Base-by-base conservation (phyloP, 2,113 vertebrate genomes). In the Hemicordylus capensis region DNA sequence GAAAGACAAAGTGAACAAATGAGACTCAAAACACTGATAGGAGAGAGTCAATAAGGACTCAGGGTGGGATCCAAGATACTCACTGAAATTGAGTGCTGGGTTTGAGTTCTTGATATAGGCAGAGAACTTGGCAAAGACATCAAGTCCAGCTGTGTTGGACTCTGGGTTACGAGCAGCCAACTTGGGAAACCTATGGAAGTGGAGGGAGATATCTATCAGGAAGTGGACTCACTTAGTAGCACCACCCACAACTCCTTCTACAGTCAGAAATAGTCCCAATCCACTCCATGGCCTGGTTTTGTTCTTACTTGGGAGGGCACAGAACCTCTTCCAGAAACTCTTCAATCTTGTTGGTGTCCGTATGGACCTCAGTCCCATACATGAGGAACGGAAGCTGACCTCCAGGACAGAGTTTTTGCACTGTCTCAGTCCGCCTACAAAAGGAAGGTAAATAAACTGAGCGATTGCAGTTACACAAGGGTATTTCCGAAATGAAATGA, bases 301-400 rank as follows among this genome's bases (percentile, higher is more conserved):
- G 42, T 12, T 31, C 88, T 54, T 97, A 98, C 97, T 96, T 98
- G 9, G 98, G 98, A 80, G 98, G 98, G 89, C 92, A 92, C 73
- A 98, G 96, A 37, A 95, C 96, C 4, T 97, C 97, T 94, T 98
- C 98, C 92, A 98, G 94, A 92, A 98, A 98, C 91, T 98, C 98
- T 93, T 98, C 98, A 0, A 98, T 98, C 94, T 98, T 98, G 95
- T 98, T 98, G 91, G 97, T 98, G 94, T 98, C 98, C 0, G 98
- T 98, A 92, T 98, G 97, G 82, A 98, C 98, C 88, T 98, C 98
- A 0, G 81, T 95, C 73, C 97, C 95, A 1, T 97, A 98, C 69
- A 98, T 90, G 79, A 98, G 95, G 92, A 98, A 98, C 0, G 98
- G 98, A 8, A 98, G 98, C 94, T 98, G 98, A 6, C 97, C 97